Conservation (phyloP, 2,888 invertebrate species). For the Drosophila flavopinicola region DNA sequence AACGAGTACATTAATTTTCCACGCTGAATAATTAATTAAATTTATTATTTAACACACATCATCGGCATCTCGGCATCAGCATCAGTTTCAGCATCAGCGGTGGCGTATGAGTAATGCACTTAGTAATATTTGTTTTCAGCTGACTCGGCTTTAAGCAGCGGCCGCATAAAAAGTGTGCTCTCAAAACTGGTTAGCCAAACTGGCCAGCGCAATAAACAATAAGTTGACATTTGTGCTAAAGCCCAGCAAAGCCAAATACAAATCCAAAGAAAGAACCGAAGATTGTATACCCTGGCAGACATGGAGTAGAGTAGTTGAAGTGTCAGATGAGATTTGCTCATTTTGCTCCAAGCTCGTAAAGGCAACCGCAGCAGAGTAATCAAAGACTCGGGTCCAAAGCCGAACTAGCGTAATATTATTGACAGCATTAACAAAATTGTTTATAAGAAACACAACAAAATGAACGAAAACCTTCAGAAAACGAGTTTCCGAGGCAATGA, state of each 20-base stretch:
- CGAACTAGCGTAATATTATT: constrained; percentile 23
- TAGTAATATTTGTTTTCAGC: constrained; percentile 7
- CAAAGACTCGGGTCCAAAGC: constrained; percentile 36
- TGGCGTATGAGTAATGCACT: constrained; percentile 36
- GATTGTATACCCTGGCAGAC: neutral
- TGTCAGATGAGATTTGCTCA: too few species aligned
- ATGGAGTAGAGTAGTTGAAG: too few species aligned
- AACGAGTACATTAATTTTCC: neutral
- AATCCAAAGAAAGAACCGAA: neutral
- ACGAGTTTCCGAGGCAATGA: constrained; percentile 36
- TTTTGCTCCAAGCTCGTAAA: too few species aligned
- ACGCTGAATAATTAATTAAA: neutral
- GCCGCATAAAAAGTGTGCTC: neutral
- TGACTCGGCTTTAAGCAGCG: too few species aligned
- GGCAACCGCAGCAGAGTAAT: constrained; percentile 47
- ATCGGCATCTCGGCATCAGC: neutral
- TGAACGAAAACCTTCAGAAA: constrained; percentile 41
- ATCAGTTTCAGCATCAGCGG: neutral
- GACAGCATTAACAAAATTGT: constrained; percentile 11
- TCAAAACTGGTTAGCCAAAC: constrained; percentile 38
- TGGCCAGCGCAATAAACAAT: constrained; percentile 20
- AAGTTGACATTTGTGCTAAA: constrained; percentile 46
- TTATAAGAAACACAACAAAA: constrained; percentile 2
- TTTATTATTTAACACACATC: neutral
- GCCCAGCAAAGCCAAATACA: constrained; percentile 24